Percentiles rank a stretch among this genome's conserved stretches.
Conservation (phyloP, 2,113 vertebrate species). For the Hipposideros armiger region DNA sequence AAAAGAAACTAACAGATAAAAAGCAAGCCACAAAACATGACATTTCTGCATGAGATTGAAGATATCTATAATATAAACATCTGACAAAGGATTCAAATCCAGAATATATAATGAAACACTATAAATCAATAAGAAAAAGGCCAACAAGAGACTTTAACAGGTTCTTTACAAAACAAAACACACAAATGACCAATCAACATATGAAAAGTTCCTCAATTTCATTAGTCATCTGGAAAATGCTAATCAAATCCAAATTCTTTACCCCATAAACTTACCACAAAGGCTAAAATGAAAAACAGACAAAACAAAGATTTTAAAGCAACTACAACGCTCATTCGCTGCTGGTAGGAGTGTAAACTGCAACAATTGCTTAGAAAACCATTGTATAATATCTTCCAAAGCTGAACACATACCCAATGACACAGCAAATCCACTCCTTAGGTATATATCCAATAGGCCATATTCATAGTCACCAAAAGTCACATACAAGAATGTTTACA, state of each 20-base stretch:
- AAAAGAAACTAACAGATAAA: background rate
- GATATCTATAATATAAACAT: background rate
- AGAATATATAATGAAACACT: background rate
- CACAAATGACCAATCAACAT: background rate
- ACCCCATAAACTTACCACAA: background rate
- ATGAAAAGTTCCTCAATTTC: background rate
- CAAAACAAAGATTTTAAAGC: background rate
- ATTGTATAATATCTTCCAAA: background rate
- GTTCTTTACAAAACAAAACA: background rate
- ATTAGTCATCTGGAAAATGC: background rate
- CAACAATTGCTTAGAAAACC: background rate
- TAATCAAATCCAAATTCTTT: background rate
- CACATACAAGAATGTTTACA: background rate
- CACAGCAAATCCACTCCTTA: background rate
- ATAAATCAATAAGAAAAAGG: background rate
- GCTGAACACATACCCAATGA: background rate
- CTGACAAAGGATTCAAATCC: background rate
- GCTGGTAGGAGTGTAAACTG: background rate
- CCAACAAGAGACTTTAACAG: background rate
- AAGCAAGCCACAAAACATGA: background rate
- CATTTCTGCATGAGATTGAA: background rate
- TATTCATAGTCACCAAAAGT: constrained; percentile 6
- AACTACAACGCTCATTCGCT: background rate
- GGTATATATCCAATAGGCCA: background rate
- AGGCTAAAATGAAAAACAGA: background rate